A percentile compares a stretch with the other conserved stretches of the same genome.
Evolutionary conservation across 2,797 vertebrate genomes (phyloP).

Genomic region (Amniataba percoides): DNA sequence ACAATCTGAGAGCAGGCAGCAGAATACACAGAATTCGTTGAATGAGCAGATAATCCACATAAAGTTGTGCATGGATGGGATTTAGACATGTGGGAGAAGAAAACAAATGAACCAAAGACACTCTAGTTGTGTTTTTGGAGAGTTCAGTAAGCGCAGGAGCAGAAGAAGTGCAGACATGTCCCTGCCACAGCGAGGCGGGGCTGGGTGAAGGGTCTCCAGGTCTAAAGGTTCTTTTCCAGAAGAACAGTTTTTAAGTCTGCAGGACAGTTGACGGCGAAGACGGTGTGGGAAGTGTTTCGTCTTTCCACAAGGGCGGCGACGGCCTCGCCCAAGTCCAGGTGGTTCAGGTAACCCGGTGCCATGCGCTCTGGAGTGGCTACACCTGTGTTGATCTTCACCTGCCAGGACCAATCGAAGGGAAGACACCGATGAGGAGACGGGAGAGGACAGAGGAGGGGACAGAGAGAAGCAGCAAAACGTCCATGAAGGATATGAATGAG

Average conservation of each 20-base stretch:
- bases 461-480: background rate
- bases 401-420: conserved; percentile 1
- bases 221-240: conserved; percentile 77
- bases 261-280: conserved; percentile 81
- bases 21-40: conserved; percentile 23
- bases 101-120: conserved; percentile 18
- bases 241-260: conserved; percentile 85
- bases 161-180: conserved; percentile 6
- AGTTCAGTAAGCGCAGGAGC: background rate
- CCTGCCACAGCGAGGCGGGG: background rate
- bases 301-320: conserved; percentile 79
- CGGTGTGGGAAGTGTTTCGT: conserved; percentile 74
- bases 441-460: too few relatives aligned
- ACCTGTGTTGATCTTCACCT: conserved; percentile 89
- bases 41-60: conserved; percentile 15
- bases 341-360: conserved; percentile 83
- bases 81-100: conserved; percentile 20
- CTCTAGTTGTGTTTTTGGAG: conserved; percentile 31
- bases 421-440: background rate
- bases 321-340: conserved; percentile 85
- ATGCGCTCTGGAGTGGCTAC: conserved; percentile 83
- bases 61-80: conserved; percentile 1
- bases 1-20: conserved; percentile 21
- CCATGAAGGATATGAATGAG: background rate
- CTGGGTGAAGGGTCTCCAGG: background rate